These are phyloP conservation scores for Eublepharis macularius DNA, from an alignment of 2,113 vertebrate genomes.

Conservation along the genomic window DNA sequence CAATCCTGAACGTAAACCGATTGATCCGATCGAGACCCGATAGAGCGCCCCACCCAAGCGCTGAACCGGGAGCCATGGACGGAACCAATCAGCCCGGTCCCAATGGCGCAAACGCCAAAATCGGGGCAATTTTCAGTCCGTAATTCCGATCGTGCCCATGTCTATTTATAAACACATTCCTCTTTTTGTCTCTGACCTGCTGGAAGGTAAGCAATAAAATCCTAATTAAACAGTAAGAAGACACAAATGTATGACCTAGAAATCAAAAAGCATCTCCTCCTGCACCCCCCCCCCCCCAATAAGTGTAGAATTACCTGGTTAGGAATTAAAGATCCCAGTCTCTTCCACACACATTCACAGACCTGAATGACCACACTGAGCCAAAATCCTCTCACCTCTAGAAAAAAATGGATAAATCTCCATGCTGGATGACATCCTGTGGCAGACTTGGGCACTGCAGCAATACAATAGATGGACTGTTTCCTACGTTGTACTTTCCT, in stretches of 20 bases:
- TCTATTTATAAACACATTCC: too few species aligned
- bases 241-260: neutral
- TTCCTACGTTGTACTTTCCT: neutral
- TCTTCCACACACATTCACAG: neutral
- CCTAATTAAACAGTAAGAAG: neutral
- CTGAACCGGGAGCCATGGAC: too few species aligned
- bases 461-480: neutral
- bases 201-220: neutral
- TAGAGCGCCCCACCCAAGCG: too few species aligned
- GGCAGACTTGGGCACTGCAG: constrained; percentile 20
- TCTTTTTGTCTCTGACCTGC: too few species aligned
- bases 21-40: too few species aligned
- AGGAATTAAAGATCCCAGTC: neutral
- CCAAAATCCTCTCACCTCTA: neutral
- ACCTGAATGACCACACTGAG: neutral
- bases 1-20: too few species aligned
- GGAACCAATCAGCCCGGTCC: too few species aligned
- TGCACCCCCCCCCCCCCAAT: too few species aligned
- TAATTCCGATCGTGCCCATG: too few species aligned
- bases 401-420: neutral
- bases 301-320: neutral
- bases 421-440: constrained; percentile 52
- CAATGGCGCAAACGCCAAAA: too few species aligned
- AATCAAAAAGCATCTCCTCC: neutral
- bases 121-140: too few species aligned